Evolutionary conservation across 2,113 vertebrate genomes (phyloP), one percentile per base, ranked within the genome.

Genomic region (Brachirus orientalis): DNA sequence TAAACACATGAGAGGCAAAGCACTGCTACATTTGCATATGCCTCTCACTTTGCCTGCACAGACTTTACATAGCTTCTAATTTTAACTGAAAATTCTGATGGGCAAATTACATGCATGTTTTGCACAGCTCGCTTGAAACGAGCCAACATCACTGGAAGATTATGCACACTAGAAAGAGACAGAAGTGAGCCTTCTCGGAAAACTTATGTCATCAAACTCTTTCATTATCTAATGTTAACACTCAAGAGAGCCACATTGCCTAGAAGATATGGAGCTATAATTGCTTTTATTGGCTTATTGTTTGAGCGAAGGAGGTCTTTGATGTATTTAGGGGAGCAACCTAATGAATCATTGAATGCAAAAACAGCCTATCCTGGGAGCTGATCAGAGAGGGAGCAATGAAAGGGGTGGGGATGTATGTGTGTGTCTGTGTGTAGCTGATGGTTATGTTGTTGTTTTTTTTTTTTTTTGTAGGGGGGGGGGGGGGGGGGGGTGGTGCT

Each of bases 281-380:
- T 91, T 92, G 88, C 84, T 85, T 90, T 90, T 90, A 88, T 91
- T 89, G 78, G 83, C 90, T 91, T 91, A 91, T 87, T 91, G 88
- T 88, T 82, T 64, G 82, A 88, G 86, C 57, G 80, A 78, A 79
- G 77, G 55, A 88, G 73, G 75, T 79, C 90, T 93, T 92, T 91
- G 91, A 91, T 88, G 88, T 91, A 92, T 91, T 90, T 93, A 91
- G 89, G 86, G 87, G 88, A 85, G 82, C 85, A 86, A 83, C 77
- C 90, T 90, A 92, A 93, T 91, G 90, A 90, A 90, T 91, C 74
- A 85, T 85, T 86, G 87, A 90, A 89, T 86, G 77, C 85, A 84
- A 81, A 90, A 88, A 73, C 70, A 74, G 69, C 76, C 79, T 83
- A 86, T 88, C 82, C 57, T 57, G 87, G 89, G 88, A 92, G 58